These are phyloP conservation scores for Umimayanthus chanpuru DNA, from an alignment of 92 coral and sea anemone species.

Conservation along the genomic window DNA sequence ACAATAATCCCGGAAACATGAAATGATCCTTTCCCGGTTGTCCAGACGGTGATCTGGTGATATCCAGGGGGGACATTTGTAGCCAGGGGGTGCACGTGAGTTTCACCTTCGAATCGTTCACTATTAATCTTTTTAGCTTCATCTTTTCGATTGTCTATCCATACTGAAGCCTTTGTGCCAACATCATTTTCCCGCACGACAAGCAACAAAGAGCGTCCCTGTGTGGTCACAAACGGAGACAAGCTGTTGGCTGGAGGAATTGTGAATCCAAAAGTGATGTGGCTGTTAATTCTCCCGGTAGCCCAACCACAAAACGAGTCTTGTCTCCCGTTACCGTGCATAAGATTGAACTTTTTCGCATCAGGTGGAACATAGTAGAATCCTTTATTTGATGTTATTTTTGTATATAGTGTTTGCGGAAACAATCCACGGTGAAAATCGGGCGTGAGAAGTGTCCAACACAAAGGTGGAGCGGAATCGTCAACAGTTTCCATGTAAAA, in stretches of 20 bases:
- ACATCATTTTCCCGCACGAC: slow-evolving; percentile 28
- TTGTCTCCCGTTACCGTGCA: slow-evolving; percentile 24
- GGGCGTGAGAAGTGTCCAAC: slow-evolving; percentile 37
- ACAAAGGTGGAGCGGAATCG: slow-evolving; percentile 8
- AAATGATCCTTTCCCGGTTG: background rate
- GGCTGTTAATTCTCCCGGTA: background rate
- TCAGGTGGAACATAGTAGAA: slow-evolving; percentile 23
- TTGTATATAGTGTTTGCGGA: slow-evolving; percentile 11
- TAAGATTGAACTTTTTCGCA: background rate
- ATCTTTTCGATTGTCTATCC: slow-evolving; percentile 19
- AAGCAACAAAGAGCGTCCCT: slow-evolving; percentile 23
- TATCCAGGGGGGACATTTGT: slow-evolving; percentile 40
- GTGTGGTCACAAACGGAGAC: background rate
- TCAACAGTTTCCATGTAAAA: slow-evolving; percentile 8
- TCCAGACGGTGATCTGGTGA: slow-evolving; percentile 28
- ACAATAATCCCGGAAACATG: slow-evolving; percentile 33
- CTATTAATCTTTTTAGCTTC: slow-evolving; percentile 27
- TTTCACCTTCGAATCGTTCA: slow-evolving; percentile 34
- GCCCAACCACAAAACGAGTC: slow-evolving; percentile 42
- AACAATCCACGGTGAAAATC: slow-evolving; percentile 23
- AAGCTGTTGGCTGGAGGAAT: background rate
- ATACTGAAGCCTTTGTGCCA: slow-evolving; percentile 21
- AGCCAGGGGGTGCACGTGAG: slow-evolving; percentile 31
- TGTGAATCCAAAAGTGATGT: slow-evolving; percentile 28
- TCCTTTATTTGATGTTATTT: slow-evolving; percentile 32